Conservation (phyloP, 1,140 invertebrate genomes). For the Homarus americanus region DNA sequence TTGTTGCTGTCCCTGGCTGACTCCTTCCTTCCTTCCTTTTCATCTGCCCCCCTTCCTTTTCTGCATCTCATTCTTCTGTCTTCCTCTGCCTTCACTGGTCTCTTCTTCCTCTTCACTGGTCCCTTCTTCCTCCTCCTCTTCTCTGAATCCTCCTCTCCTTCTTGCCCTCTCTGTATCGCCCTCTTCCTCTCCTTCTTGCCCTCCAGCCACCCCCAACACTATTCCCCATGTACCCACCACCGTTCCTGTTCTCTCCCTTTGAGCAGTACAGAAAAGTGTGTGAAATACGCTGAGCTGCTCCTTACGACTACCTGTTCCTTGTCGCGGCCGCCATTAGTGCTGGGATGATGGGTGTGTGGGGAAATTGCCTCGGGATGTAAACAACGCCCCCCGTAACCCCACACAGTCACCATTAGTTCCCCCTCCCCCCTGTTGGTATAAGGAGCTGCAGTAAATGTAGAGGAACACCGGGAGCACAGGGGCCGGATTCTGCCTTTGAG, state of each 20-base stretch:
- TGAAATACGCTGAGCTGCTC: background rate
- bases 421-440: no score
- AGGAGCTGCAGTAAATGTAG: no score
- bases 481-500: no score
- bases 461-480: no score
- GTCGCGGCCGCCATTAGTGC: background rate
- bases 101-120: background rate
- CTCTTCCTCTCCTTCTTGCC: no score
- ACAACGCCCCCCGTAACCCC: background rate
- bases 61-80: background rate
- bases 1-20: background rate
- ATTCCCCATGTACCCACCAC: no score
- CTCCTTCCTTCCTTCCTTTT: background rate
- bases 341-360: background rate
- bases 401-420: background rate
- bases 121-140: background rate
- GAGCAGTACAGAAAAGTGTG: background rate
- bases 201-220: no score
- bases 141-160: background rate
- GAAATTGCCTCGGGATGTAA: background rate
- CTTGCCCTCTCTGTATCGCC: no score
- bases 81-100: background rate
- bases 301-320: background rate
- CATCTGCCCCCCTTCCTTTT: background rate
- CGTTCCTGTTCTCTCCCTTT: background rate